Evolutionary conservation across 1,140 invertebrate species (phyloP).

Genomic region (Dryas iulia): DNA sequence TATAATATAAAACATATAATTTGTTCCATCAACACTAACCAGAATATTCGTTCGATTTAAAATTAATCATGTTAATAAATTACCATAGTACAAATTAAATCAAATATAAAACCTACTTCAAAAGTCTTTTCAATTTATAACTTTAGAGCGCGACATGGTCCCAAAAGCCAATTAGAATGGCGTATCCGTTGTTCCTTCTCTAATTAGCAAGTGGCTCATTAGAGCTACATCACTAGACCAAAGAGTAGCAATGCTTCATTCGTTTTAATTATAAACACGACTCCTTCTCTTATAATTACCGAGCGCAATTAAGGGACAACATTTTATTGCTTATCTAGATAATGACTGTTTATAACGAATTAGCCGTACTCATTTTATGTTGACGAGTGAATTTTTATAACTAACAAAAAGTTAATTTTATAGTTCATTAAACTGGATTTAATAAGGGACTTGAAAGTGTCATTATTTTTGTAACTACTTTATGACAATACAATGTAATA

Average conservation of each 20-base stretch:
- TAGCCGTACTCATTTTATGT: constrained; percentile 21
- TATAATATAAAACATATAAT: no score
- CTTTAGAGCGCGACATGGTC: constrained; percentile 40
- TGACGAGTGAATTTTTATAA: background rate
- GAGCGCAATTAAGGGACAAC: constrained; percentile 68
- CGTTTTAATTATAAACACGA: constrained; percentile 76
- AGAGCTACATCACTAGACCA: constrained; percentile 74
- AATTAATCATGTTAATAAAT: background rate
- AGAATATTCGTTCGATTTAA: background rate
- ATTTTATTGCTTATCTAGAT: constrained; percentile 70
- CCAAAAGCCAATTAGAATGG: constrained; percentile 78
- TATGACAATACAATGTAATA: background rate
- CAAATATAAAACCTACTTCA: constrained; percentile 17
- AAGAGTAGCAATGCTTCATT: constrained; percentile 70
- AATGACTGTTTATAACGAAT: constrained; percentile 57
- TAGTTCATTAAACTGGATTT: background rate
- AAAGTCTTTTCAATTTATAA: constrained; percentile 30
- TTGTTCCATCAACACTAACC: no score
- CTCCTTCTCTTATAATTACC: constrained; percentile 73
- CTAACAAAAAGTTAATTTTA: background rate
- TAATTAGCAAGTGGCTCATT: constrained; percentile 78
- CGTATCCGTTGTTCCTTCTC: constrained; percentile 75
- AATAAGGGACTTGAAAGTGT: background rate
- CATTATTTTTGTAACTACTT: background rate
- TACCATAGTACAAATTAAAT: background rate